Conservation (phyloP, 1,140 invertebrate species). For the Drosophila teissieri region DNA sequence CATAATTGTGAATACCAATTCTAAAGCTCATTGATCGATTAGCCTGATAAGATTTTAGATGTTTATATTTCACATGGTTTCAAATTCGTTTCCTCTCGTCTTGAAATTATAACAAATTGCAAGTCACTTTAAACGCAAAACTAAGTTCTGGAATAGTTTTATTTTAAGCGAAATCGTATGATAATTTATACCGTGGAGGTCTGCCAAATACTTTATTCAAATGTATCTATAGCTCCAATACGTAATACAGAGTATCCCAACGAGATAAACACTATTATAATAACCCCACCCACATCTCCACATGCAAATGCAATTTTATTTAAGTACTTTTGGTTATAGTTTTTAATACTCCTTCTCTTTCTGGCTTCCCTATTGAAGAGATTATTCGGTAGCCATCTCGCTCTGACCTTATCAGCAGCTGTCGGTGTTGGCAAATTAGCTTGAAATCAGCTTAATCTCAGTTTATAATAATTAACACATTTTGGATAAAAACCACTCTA, state of each 20-base stretch:
- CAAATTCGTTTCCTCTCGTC: constrained; percentile 13
- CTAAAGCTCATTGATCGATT: constrained; percentile 1
- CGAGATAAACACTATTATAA: constrained; percentile 39
- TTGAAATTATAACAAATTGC: constrained; percentile 22
- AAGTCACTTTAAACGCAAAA: constrained; percentile 3
- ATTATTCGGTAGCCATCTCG: background rate
- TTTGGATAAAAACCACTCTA: background rate
- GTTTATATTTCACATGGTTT: background rate
- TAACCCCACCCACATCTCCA: background rate
- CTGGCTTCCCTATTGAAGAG: constrained; percentile 9
- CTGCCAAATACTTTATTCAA: background rate
- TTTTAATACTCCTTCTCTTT: constrained; percentile 4
- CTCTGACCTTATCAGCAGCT: constrained; percentile 7
- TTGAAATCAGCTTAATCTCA: background rate
- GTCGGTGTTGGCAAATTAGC: background rate
- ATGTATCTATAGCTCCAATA: constrained; percentile 1
- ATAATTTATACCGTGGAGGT: constrained; percentile 19
- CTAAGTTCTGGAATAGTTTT: constrained; percentile 18
- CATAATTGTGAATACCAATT: background rate
- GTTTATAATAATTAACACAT: no score
- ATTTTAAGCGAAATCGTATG: constrained; percentile 14
- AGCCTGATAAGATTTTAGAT: constrained; percentile 7
- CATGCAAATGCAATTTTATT: constrained; percentile 36
- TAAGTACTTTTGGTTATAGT: constrained; percentile 8
- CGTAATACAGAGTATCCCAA: background rate